Evolutionary conservation across 2,797 vertebrate species (phyloP).

Genomic region (Danio albolineatus): DNA sequence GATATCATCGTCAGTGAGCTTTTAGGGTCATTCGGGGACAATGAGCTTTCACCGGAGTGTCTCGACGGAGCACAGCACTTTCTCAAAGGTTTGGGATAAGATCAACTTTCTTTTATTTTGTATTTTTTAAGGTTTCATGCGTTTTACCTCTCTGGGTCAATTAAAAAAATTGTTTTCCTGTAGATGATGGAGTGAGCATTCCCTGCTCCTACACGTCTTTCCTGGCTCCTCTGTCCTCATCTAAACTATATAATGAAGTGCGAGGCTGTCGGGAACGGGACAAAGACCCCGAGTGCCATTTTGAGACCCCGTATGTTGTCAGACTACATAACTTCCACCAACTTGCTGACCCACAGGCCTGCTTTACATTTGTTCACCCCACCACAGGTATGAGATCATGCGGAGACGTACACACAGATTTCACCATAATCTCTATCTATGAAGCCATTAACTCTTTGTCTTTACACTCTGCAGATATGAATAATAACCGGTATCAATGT

Average conservation of each 20-base stretch:
- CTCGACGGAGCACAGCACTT: conserved; percentile 92
- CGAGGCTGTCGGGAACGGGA: conserved; percentile 91
- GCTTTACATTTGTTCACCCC: conserved; percentile 90
- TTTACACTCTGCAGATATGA: conserved; percentile 80
- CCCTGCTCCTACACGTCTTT: conserved; percentile 91
- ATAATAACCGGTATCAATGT: conserved; percentile 91
- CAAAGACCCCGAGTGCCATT: conserved; percentile 92
- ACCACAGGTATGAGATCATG: conserved; percentile 73
- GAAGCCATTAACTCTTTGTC: neutral
- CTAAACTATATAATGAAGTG: conserved; percentile 95
- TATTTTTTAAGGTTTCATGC: too few species aligned
- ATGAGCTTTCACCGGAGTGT: conserved; percentile 93
- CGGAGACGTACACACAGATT: neutral
- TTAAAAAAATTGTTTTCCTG: neutral
- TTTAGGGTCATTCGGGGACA: conserved; percentile 92
- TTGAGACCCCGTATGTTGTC: conserved; percentile 94
- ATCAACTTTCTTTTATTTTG: neutral
- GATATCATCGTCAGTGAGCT: conserved; percentile 94
- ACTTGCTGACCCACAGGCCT: conserved; percentile 87
- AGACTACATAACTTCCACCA: conserved; percentile 95
- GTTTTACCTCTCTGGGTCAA: neutral
- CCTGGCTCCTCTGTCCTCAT: conserved; percentile 91
- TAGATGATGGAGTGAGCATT: conserved; percentile 90
- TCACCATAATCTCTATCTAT: neutral
- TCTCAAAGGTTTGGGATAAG: conserved; percentile 81